These are phyloP conservation scores for Trogon surrucura DNA, from an alignment of 2,113 vertebrate species.

Conservation along the genomic window DNA sequence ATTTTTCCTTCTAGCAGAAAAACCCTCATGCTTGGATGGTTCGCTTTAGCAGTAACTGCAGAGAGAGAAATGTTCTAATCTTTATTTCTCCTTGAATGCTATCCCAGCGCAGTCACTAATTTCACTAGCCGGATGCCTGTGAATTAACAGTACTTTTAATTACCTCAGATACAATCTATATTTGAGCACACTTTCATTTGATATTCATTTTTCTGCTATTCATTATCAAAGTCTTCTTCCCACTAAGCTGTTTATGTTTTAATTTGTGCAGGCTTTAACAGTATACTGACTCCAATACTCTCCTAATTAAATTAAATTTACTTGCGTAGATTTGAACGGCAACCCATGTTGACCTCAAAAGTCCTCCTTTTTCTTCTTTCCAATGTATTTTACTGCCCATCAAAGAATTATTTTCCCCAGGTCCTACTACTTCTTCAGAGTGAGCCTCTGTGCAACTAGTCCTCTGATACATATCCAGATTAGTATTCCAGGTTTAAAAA, in stretches of 20 bases:
- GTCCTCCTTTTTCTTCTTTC: neutral
- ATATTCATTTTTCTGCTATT: neutral
- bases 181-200: conserved; percentile 14
- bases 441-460: neutral
- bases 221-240: conserved; percentile 1
- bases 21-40: neutral
- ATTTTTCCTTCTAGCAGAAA: neutral
- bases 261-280: neutral
- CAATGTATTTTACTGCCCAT: neutral
- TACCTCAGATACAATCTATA: conserved; percentile 39
- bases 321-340: conserved; percentile 7
- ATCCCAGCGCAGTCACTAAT: neutral
- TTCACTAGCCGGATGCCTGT: neutral
- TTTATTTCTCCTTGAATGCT: conserved; percentile 36
- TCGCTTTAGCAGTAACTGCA: neutral
- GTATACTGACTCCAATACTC: neutral
- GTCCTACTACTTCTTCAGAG: neutral
- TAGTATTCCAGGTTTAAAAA: neutral
- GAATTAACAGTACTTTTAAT: conserved; percentile 42
- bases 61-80: neutral
- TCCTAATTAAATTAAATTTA: conserved; percentile 49
- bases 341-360: neutral
- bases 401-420: neutral
- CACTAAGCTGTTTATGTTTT: conserved; percentile 20
- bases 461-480: neutral